Conservation (phyloP, 1,140 invertebrate genomes). For the Microvelia longipes region DNA sequence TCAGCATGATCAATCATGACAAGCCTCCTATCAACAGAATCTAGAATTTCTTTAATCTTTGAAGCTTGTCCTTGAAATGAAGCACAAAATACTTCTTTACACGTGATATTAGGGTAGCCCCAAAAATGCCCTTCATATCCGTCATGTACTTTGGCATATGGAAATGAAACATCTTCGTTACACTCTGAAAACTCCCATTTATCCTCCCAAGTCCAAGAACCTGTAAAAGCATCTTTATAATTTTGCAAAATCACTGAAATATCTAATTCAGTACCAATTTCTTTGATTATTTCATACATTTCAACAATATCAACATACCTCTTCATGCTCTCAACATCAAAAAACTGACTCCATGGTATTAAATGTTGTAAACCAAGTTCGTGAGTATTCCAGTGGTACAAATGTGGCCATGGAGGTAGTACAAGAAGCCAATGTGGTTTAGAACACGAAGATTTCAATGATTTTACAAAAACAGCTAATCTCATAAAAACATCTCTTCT, state of each 20-base stretch:
- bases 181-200: slow-evolving; percentile 54
- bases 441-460: slow-evolving; percentile 33
- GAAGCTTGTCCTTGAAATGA: slow-evolving; percentile 63
- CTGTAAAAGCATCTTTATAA: slow-evolving; percentile 47
- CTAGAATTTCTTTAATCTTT: not conserved
- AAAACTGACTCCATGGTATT: slow-evolving; percentile 67
- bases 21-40: slow-evolving; percentile 17
- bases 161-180: slow-evolving; percentile 18
- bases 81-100: slow-evolving; percentile 53
- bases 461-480: slow-evolving; percentile 62
- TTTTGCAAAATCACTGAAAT: slow-evolving; percentile 67
- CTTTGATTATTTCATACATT: slow-evolving; percentile 61
- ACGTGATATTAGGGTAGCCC: slow-evolving; percentile 45
- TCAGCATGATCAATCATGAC: slow-evolving; percentile 77
- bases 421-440: slow-evolving; percentile 37
- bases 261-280: slow-evolving; percentile 41
- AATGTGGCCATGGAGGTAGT: slow-evolving; percentile 74
- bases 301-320: slow-evolving; percentile 75
- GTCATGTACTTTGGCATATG: not conserved
- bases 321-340: slow-evolving; percentile 65
- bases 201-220: slow-evolving; percentile 46
- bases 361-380: slow-evolving; percentile 34
- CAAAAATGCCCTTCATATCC: slow-evolving; percentile 39
- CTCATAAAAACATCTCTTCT: slow-evolving; percentile 88
- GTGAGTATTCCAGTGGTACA: slow-evolving; percentile 75